Conservation (phyloP, 2,113 vertebrate species). For the Neomonachus schauinslandi region DNA sequence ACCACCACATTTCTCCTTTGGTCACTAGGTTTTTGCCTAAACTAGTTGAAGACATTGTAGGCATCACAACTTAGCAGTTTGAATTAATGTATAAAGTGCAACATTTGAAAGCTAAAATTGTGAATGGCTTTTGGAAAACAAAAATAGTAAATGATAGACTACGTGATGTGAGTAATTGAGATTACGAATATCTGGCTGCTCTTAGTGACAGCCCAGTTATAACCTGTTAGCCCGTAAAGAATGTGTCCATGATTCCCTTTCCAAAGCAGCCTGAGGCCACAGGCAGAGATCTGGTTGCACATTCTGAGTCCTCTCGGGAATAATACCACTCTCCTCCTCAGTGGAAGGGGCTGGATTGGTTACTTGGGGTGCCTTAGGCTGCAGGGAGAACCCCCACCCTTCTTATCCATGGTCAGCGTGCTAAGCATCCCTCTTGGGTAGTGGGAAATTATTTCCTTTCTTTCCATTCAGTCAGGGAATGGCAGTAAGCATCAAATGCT, state of each 20-base stretch:
- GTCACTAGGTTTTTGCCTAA: neutral
- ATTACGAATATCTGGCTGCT: neutral
- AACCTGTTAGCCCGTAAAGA: neutral
- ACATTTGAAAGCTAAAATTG: neutral
- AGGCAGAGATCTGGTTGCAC: neutral
- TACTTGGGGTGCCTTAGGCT: neutral
- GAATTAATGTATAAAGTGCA: neutral
- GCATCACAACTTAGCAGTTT: neutral
- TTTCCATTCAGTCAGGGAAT: neutral
- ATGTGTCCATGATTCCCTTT: neutral
- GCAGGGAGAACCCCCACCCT: too few relatives aligned
- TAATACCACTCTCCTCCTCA: neutral
- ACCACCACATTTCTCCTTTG: neutral
- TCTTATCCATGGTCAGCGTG: fast-evolving
- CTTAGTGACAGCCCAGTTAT: neutral
- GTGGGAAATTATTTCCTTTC: neutral
- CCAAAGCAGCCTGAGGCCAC: neutral
- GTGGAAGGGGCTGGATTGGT: neutral
- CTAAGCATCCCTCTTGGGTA: neutral
- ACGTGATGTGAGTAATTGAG: neutral
- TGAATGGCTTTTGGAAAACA: neutral
- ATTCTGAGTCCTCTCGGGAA: neutral
- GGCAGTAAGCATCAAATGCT: neutral
- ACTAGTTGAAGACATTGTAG: neutral
- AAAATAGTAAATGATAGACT: neutral